A percentile compares a stretch with the other conserved stretches of the same genome.
Conservation (phyloP, 2,113 vertebrate species). For the Catharus bicknelli region DNA sequence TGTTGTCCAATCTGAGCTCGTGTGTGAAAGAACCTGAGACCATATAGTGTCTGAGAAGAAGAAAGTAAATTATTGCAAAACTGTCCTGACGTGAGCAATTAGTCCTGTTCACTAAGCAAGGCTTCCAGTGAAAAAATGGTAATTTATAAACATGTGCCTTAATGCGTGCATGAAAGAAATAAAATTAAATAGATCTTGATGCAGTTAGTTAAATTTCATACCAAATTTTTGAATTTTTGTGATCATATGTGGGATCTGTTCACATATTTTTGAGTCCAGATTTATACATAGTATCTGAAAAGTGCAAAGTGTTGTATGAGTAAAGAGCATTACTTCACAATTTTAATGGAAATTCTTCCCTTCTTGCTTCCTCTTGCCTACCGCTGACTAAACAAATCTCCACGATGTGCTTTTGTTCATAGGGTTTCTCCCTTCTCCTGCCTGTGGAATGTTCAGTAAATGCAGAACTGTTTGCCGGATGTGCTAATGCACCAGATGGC, state of each 20-base stretch:
- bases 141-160: neutral
- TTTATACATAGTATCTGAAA: neutral
- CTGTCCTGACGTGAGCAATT: neutral
- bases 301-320: neutral
- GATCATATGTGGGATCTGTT: neutral
- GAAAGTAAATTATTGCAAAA: neutral
- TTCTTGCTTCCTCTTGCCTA: neutral
- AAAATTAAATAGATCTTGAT: neutral
- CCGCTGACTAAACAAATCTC: neutral
- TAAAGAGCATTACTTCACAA: neutral
- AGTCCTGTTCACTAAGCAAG: neutral
- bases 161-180: neutral
- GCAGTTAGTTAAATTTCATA: neutral
- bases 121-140: neutral
- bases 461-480: neutral
- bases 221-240: neutral
- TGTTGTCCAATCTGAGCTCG: neutral
- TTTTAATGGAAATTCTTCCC: neutral
- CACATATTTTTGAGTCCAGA: neutral
- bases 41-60: neutral
- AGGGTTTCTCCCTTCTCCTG: neutral
- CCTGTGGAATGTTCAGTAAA: neutral
- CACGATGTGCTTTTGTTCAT: neutral
- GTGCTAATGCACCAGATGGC: conserved; percentile 77
- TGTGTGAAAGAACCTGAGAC: neutral